Evolutionary conservation across 2,113 vertebrate species (phyloP).

Genomic region (Eretmochelys imbricata): DNA sequence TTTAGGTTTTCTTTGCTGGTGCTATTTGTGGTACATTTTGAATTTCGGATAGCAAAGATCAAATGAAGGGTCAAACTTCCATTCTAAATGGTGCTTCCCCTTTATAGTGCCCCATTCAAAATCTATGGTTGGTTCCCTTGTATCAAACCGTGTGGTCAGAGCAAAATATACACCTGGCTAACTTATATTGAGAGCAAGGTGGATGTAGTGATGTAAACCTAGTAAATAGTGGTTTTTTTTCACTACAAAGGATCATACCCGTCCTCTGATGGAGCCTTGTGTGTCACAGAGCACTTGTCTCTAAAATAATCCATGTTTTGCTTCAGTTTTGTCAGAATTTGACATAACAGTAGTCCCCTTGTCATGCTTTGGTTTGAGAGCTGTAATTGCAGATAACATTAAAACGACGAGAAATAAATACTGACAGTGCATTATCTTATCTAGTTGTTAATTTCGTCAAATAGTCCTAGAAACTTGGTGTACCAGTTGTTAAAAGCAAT

Average conservation of each 20-base stretch:
- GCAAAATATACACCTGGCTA: not conserved
- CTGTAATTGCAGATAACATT: not conserved
- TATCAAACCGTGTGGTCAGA: not conserved
- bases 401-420: slow-evolving; percentile 32
- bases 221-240: not conserved
- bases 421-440: slow-evolving; percentile 39
- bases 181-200: not conserved
- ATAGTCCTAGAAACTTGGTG: slow-evolving; percentile 43
- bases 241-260: not conserved
- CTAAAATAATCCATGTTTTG: accelerated
- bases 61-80: not conserved
- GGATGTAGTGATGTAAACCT: not conserved
- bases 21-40: not conserved
- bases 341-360: not conserved
- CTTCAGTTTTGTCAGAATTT: not conserved
- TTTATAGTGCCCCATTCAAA: not conserved
- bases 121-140: not conserved
- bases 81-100: not conserved
- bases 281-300: not conserved
- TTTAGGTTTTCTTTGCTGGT: not conserved
- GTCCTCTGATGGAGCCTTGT: accelerated
- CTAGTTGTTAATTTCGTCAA: slow-evolving; percentile 56
- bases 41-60: not conserved
- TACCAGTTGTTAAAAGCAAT: slow-evolving; percentile 37
- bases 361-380: not conserved